Conservation (phyloP, 2,113 vertebrate genomes). For the Verasper variegatus region DNA sequence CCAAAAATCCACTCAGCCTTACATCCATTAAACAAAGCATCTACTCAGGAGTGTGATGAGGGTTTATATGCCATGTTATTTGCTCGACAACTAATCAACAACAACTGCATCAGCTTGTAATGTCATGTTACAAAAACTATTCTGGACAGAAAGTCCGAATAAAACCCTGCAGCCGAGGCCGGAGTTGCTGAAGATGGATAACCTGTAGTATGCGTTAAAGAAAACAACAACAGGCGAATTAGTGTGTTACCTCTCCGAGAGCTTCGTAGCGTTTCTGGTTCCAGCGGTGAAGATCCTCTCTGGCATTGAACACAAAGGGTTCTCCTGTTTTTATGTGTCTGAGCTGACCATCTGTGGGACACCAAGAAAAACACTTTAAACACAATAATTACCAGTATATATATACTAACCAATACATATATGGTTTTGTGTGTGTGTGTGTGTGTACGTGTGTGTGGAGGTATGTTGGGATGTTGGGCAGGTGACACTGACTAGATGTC, state of each 20-base stretch:
- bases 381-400: not conserved
- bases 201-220: not conserved
- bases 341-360: slow-evolving; percentile 77
- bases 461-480: not conserved
- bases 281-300: slow-evolving; percentile 97
- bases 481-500: not conserved
- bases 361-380: not conserved
- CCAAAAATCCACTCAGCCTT: not conserved
- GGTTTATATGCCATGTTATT: not conserved
- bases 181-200: not conserved
- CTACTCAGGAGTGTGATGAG: not conserved
- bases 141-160: not conserved
- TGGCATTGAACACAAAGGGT: slow-evolving; percentile 95
- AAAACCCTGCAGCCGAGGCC: not conserved
- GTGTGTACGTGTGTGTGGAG: not conserved
- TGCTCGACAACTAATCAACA: not conserved
- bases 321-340: slow-evolving; percentile 93
- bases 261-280: slow-evolving; percentile 99
- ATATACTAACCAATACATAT: not conserved
- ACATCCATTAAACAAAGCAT: not conserved
- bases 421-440: too few relatives aligned
- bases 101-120: not conserved
- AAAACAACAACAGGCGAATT: not conserved
- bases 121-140: not conserved
- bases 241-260: slow-evolving; percentile 92